These are phyloP conservation scores for Zaprionus capensis DNA, from an alignment of 1,140 invertebrate species.

Conservation along the genomic window DNA sequence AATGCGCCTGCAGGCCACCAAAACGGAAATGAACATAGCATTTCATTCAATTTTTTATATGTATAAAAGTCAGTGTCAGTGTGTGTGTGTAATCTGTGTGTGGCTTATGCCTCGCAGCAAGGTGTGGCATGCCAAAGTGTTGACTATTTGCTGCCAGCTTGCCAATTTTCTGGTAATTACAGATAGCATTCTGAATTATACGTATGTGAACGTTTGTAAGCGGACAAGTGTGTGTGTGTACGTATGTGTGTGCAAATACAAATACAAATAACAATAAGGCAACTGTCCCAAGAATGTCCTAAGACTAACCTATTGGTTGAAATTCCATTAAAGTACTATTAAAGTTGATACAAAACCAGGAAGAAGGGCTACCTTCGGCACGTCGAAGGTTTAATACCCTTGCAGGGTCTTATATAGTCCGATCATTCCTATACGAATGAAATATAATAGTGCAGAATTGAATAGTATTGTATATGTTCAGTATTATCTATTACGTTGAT, in stretches of 20 bases:
- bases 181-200: constrained; percentile 35
- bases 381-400: too few species aligned
- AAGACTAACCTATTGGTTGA: neutral
- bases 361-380: too few species aligned
- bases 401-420: too few species aligned
- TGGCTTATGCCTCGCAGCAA: constrained; percentile 2
- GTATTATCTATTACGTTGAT: too few species aligned
- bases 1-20: constrained; percentile 37
- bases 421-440: too few species aligned
- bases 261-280: too few species aligned
- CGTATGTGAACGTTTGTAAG: constrained; percentile 4
- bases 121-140: constrained; percentile 15
- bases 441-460: too few species aligned
- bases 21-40: constrained; percentile 67
- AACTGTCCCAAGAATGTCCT: neutral
- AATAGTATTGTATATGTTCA: too few species aligned
- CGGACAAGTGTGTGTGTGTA: neutral
- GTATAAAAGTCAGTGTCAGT: neutral
- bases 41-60: constrained; percentile 65
- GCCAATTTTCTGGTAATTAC: constrained; percentile 78
- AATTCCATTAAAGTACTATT: neutral
- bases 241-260: neutral
- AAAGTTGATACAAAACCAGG: neutral
- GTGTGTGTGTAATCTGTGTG: constrained; percentile 36
- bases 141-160: constrained; percentile 38